Base-by-base conservation (phyloP, 2,888 invertebrate genomes). In the Synergus itoensis region DNA sequence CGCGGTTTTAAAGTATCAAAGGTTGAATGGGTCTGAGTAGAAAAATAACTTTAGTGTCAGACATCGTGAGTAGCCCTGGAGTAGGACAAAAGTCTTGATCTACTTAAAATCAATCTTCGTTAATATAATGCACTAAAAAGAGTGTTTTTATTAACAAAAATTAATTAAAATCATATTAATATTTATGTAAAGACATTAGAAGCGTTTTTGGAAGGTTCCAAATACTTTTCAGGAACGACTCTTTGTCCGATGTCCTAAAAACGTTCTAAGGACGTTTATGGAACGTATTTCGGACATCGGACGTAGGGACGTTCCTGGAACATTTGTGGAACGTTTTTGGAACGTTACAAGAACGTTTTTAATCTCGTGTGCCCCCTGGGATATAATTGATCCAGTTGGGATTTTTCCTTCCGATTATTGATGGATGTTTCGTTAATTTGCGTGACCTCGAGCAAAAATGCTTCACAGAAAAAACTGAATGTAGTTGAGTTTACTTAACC, bases 401-500 rank as follows among this genome's bases (percentile, higher is more conserved):
- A 57, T 3, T 18, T 69, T 28, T 48, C 21, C 16, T 69, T n/a
- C 12, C 48, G 48, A 28, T 73, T 73, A 73, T 73, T 73, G 53
- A 73, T 73, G n/a, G 53, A 53, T 40, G 53, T 73, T 53, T n/a
- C 36, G 12, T n/a, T 28, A 73, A 73, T 73, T 73, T 73, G 53
- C 28, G 11, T 73, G 73, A 73, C 73, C 73, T 73, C 73, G 73
- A 73, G 28, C 28, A 18, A 73, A 73, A 73, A 45, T 53, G 53
- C 73, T 53, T 53, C 12, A 73, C 48, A 69, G 69, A 73, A 53
- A 48, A 69, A 73, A 73, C 11, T 65, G 65, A 41, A 65, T 41
- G 36, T 73, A 53, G 73, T 73, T 73, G n/a, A 57, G 53, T 73
- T 73, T 73, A 73, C 73, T 73, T 73, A 73, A 73, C 73, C 73